Percentiles rank a stretch among this genome's conserved stretches.
Conservation (phyloP, 2,797 vertebrate genomes). For the Helostoma temminkii region DNA sequence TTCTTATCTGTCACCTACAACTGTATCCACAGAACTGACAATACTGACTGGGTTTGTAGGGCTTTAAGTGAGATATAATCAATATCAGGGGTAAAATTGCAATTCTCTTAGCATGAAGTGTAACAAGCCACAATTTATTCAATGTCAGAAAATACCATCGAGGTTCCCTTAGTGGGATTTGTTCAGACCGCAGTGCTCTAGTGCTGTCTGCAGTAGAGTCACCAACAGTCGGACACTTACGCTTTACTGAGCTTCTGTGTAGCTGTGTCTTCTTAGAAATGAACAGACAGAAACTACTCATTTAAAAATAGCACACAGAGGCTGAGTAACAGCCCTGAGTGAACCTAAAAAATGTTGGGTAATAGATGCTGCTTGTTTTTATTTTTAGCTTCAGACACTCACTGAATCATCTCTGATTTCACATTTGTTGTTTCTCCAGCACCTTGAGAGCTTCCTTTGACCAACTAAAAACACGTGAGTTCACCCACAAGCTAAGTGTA, state of each 20-base stretch:
- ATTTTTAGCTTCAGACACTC: neutral
- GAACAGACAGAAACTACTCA: neutral
- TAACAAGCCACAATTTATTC: neutral
- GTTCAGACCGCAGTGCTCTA: neutral
- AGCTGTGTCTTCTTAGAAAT: too few relatives aligned
- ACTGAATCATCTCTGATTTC: neutral
- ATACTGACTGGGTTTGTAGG: too few relatives aligned
- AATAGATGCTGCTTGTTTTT: neutral
- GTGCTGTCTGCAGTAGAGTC: neutral
- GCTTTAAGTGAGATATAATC: too few relatives aligned
- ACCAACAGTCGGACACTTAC: neutral
- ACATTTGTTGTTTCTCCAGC: conserved; percentile 73
- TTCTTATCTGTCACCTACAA: neutral
- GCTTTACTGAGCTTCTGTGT: neutral
- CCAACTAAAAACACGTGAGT: conserved; percentile 92
- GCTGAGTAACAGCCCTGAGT: neutral
- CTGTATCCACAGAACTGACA: too few relatives aligned
- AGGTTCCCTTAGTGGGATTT: neutral
- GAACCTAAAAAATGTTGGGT: neutral
- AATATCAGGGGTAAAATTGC: too few relatives aligned
- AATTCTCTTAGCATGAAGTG: too few relatives aligned
- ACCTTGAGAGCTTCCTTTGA: conserved; percentile 92
- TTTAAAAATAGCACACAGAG: neutral
- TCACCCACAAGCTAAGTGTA: neutral
- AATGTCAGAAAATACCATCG: neutral